Conservation (phyloP, 1,140 invertebrate genomes). For the Caenorhabditis brenneri region DNA sequence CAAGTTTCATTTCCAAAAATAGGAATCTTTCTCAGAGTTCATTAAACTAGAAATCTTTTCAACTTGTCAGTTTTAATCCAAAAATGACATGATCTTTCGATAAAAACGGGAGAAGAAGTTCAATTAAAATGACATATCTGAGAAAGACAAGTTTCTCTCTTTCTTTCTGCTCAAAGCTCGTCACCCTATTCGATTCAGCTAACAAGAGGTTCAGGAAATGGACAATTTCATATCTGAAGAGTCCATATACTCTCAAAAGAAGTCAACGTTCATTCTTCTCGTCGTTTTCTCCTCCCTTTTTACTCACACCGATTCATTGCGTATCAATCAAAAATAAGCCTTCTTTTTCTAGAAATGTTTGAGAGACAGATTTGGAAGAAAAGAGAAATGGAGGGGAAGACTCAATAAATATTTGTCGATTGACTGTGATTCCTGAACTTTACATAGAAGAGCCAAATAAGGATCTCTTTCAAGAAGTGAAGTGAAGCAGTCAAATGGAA, state of each 20-base stretch:
- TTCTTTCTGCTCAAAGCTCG: background rate
- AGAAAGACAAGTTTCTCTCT: background rate
- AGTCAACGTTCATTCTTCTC: background rate
- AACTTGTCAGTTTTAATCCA: background rate
- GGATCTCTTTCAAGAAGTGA: background rate
- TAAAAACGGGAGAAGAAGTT: background rate
- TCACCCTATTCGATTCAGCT: background rate
- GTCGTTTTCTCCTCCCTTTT: background rate
- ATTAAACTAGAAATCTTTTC: background rate
- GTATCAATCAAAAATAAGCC: constrained; percentile 38
- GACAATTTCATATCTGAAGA: constrained; percentile 1
- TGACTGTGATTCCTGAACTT: constrained; percentile 20
- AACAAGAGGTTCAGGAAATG: constrained; percentile 33
- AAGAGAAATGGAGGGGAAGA: background rate
- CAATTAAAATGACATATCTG: background rate
- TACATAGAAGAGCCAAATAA: background rate
- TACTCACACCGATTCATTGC: constrained; percentile 27
- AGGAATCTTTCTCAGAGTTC: background rate
- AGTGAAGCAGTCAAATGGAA: background rate
- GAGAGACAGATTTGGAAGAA: constrained; percentile 9
- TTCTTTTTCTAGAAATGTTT: constrained; percentile 6
- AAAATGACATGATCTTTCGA: background rate
- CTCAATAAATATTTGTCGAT: constrained; percentile 28
- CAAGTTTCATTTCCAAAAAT: background rate
- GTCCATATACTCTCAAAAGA: background rate